Base-by-base conservation (phyloP, 2,113 vertebrate genomes). In the Cebidichthys violaceus region DNA sequence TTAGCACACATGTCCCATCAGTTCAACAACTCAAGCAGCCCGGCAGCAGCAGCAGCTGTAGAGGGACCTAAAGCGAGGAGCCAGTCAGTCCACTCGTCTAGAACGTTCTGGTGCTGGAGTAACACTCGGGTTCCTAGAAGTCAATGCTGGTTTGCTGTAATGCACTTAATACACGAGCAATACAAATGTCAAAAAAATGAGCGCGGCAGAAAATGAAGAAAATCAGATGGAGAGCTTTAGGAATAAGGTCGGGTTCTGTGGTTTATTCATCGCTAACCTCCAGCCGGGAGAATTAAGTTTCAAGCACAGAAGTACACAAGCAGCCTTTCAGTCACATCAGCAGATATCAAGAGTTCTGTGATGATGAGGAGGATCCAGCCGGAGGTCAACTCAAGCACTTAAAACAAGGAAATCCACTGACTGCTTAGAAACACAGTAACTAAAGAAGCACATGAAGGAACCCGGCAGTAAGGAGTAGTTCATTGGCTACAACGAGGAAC, bases 21-120 rank as follows among this genome's bases (percentile, higher is more conserved):
- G 45, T 47, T 47, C 1, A 47, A 73, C 37, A 9, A 62, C 20
- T 24, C 4, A 27, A 45, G 27, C 3, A 33, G 45, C 45, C 2
- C n/a, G n/a, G n/a, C n/a, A n/a, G n/a, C n/a, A n/a, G n/a, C n/a
- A n/a, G n/a, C n/a, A n/a, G n/a, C n/a, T n/a, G n/a, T n/a, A n/a
- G n/a, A n/a, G n/a, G n/a, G n/a, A n/a, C n/a, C n/a, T 39, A 62
- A 77, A 76, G 67, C 35, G 45, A 18, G n/a, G 13, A 29, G 33
- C 37, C 50, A 14, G 18, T 55, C 24, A 9, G 39, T 59, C 59
- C 35, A 57, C 27, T 55, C 11, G 39, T 50, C 20, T 11, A 14
- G 15, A 70, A 43, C 20, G 52, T 72, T 52, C 55, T 70, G 18
- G 22, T 29, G 29, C 66, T 68, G 60, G 24, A 31, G 31, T 3